Conservation (phyloP, 2,888 invertebrate genomes). For the Philonicus albiceps region DNA sequence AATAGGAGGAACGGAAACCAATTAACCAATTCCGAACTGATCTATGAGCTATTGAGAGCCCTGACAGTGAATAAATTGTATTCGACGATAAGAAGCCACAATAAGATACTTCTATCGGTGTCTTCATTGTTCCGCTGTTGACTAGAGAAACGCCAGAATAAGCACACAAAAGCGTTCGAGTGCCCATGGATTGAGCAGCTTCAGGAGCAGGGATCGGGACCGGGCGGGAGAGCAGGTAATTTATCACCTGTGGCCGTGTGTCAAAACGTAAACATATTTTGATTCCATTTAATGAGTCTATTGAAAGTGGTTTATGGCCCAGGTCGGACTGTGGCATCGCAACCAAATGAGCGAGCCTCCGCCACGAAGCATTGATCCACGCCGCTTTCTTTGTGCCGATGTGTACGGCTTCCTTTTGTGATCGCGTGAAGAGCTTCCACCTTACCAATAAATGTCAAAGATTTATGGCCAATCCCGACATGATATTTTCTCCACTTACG, state of each 20-base stretch:
- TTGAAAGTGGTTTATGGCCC: slow-evolving; percentile 44
- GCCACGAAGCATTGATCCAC: slow-evolving; percentile 30
- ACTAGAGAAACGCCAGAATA: slow-evolving; percentile 1
- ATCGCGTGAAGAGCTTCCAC: slow-evolving; percentile 32
- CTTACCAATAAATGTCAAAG: slow-evolving; percentile 38
- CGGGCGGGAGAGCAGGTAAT: slow-evolving; percentile 20
- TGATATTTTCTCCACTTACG: slow-evolving; percentile 30
- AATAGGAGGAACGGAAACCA: slow-evolving; percentile 21
- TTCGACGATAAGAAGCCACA: slow-evolving; percentile 28
- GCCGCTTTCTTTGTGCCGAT: slow-evolving; percentile 30
- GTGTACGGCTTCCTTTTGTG: slow-evolving; percentile 26
- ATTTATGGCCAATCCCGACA: slow-evolving; percentile 16
- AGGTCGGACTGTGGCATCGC: slow-evolving; percentile 10
- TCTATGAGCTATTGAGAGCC: slow-evolving; percentile 31
- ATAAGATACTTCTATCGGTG: slow-evolving; percentile 31
- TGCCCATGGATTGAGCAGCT: neutral
- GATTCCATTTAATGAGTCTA: slow-evolving; percentile 45
- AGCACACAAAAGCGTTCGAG: slow-evolving; percentile 3
- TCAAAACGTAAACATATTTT: slow-evolving; percentile 46
- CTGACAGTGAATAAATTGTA: slow-evolving; percentile 35
- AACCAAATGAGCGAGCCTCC: slow-evolving; percentile 31
- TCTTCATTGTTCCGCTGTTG: slow-evolving; percentile 32
- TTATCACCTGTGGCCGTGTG: slow-evolving; percentile 43
- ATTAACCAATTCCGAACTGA: slow-evolving; percentile 39
- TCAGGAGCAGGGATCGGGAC: neutral